These are phyloP conservation scores for Ophion obscuratus DNA, from an alignment of 2,888 invertebrate genomes.

Conservation along the genomic window DNA sequence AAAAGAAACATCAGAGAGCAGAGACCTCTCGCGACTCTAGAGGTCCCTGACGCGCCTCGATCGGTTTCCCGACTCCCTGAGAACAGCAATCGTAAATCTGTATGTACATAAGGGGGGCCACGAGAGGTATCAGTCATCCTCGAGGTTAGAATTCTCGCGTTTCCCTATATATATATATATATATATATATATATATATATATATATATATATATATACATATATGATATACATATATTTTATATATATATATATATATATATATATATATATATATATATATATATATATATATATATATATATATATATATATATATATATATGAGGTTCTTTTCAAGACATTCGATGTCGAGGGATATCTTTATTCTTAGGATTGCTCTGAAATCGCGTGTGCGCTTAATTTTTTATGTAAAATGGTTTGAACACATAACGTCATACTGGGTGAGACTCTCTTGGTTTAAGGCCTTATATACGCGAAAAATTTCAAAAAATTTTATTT, in stretches of 20 bases:
- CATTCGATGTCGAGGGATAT: no score
- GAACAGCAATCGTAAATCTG: constrained; percentile 60
- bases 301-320: background rate
- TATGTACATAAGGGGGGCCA: constrained; percentile 11
- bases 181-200: background rate
- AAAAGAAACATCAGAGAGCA: constrained; percentile 6
- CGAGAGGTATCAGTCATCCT: constrained; percentile 30
- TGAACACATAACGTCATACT: no score
- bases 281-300: background rate
- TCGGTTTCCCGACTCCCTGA: constrained; percentile 26
- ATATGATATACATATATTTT: background rate
- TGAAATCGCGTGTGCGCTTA: no score
- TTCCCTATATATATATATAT: background rate
- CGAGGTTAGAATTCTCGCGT: background rate
- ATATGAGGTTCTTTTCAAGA: background rate
- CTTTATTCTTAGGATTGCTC: no score
- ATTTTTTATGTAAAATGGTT: no score
- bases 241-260: background rate
- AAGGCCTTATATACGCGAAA: no score
- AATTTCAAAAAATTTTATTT: no score
- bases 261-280: background rate
- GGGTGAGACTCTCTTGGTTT: no score
- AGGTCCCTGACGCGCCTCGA: constrained; percentile 21
- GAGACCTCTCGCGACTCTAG: background rate
- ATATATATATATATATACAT: background rate